Conservation (phyloP, 2,113 vertebrate genomes). For the Nothocercus nigrocapillus region DNA sequence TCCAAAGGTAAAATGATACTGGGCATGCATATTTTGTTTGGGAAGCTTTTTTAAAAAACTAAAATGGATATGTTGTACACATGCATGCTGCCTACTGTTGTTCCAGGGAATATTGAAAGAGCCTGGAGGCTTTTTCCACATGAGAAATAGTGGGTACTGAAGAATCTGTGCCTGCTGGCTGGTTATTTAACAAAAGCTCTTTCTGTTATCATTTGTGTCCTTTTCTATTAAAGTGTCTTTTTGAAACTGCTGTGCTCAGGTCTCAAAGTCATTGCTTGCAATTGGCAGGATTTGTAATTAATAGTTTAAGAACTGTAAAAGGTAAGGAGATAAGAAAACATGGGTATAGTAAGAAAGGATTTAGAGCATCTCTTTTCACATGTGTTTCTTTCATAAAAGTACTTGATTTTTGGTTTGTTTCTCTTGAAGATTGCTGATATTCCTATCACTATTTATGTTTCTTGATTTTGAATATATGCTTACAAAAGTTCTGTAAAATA, state of each 20-base stretch:
- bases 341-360: neutral
- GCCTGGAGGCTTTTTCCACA: neutral
- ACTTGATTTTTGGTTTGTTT: neutral
- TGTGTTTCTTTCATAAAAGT: neutral
- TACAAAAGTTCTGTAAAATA: slow-evolving; percentile 18
- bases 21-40: neutral
- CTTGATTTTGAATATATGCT: neutral
- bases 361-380: neutral
- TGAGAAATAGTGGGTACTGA: neutral
- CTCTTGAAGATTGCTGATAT: neutral
- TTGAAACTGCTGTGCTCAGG: neutral
- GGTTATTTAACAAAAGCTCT: neutral
- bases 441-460: slow-evolving; percentile 1
- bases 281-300: neutral
- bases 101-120: neutral
- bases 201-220: neutral
- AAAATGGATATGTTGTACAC: neutral
- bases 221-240: neutral
- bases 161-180: neutral
- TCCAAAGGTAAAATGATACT: neutral
- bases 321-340: neutral
- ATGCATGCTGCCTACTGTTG: neutral
- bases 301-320: slow-evolving; percentile 14
- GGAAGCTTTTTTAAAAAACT: neutral
- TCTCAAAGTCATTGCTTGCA: neutral